Evolutionary conservation across 53 echinoderm and acorn worm genomes (phyloP), one percentile per base, ranked within the genome.

Genomic region (Actinopyga echinites): DNA sequence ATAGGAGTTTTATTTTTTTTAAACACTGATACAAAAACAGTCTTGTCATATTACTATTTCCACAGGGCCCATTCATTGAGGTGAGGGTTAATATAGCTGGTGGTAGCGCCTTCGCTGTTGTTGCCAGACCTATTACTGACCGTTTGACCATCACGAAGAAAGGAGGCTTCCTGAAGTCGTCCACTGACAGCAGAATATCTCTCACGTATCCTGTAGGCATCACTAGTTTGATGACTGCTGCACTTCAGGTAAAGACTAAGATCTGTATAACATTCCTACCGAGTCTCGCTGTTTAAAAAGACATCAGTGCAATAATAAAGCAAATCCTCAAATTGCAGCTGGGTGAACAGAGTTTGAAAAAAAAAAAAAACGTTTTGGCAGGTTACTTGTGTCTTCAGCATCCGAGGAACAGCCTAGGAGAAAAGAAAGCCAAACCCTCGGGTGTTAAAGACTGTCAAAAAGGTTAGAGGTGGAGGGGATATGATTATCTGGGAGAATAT

Each of bases 131-230:
- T 32, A 64, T 84, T 30, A 86, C 85, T 56, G 96, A 96, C 69
- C 83, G 92, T 25, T 85, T 82, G 25, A 96, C 96, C 45, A 90
- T 96, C 32, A 94, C 90, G 35, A 96, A 93, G 89, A 96, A 96
- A 58, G 96, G 96, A 19, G 96, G 93, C 17, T 75, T 83, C 1
- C n/a, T 96, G 64, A 96, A 96, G 49, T 91, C 96, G 1, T 89
- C 93, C 31, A 85, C 83, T 3, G 96, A 96, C 21, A 59, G 80
- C 61, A 86, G 96, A 20, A 88, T 96, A 23, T 82, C 87, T n/a
- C 65, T 96, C 34, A 78, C 81, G 30, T 92, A 93, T 38, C 93
- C 96, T 0, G 64, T 85, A 15, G 92, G 92, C 26, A 85, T 85
- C 5, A 93, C 93, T 24, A 89, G 88, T 29, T 90, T 96, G 2